phyloP scores from a whole-genome alignment of 2,888 invertebrate genomes.

The Allolobophora icterica region DNA sequence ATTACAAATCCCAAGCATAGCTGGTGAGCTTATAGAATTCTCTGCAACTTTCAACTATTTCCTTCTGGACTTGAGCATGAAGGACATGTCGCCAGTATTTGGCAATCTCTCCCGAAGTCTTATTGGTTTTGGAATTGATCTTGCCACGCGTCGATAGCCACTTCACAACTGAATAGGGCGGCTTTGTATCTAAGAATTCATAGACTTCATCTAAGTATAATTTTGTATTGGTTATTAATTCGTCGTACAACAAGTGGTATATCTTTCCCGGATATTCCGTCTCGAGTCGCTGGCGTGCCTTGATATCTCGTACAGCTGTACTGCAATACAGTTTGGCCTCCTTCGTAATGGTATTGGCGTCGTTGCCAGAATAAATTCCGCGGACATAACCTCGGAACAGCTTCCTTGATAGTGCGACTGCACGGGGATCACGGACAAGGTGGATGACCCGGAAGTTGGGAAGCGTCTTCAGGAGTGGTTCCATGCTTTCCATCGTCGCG shows the following conservation, averaged over 20 bases:
- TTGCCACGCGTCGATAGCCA: not conserved
- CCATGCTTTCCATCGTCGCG: conserved; percentile 36
- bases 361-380: conserved; percentile 32
- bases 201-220: not conserved
- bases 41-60: not conserved
- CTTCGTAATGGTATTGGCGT: not conserved
- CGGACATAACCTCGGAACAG: conserved; percentile 15
- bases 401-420: conserved; percentile 37
- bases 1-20: not conserved
- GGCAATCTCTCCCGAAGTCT: not conserved
- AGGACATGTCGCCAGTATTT: not conserved
- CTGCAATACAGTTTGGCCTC: conserved; percentile 41
- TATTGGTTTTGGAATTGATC: not conserved
- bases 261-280: conserved; percentile 37
- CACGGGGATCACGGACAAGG: conserved; percentile 41
- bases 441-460: conserved; percentile 39
- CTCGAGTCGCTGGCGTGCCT: not conserved
- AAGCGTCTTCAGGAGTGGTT: conserved; percentile 24
- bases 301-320: conserved; percentile 30
- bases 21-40: not conserved
- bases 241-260: conserved; percentile 36
- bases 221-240: not conserved
- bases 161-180: not conserved
- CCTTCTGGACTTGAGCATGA: not conserved
- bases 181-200: conserved; percentile 19